phyloP scores from a whole-genome alignment of 2,797 vertebrate species.

The Telmatherina bonti region DNA sequence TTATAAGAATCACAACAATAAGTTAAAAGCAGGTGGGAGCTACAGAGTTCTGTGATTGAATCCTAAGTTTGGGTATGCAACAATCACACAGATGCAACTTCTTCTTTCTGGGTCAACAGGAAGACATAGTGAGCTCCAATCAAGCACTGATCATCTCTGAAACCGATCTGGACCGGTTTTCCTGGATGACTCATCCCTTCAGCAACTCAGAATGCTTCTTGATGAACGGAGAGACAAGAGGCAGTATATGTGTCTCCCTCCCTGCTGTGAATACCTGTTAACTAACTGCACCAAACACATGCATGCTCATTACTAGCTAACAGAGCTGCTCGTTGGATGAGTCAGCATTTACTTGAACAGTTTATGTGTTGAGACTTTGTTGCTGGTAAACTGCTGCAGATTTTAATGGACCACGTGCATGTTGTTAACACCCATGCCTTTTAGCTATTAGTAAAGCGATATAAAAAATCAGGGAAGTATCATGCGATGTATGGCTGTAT shows the following conservation, averaged over 20 bases:
- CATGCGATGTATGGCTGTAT: constrained; percentile 13
- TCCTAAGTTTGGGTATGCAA: too few relatives aligned
- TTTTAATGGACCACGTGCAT: neutral
- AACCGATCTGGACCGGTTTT: neutral
- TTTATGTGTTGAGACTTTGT: constrained; percentile 34
- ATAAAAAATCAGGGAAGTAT: constrained; percentile 62
- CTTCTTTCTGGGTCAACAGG: constrained; percentile 14
- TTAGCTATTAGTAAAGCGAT: constrained; percentile 28
- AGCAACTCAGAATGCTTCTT: neutral
- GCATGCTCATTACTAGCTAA: constrained; percentile 32
- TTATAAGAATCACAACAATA: neutral
- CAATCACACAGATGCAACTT: neutral
- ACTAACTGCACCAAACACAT: constrained; percentile 20
- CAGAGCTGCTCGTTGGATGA: constrained; percentile 38
- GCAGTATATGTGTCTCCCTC: constrained; percentile 16
- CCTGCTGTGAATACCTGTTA: constrained; percentile 36
- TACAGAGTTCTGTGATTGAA: too few relatives aligned
- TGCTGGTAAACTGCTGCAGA: constrained; percentile 7
- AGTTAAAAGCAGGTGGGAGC: too few relatives aligned
- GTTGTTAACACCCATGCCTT: constrained; percentile 40
- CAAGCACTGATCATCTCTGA: constrained; percentile 1
- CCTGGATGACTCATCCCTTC: constrained; percentile 24
- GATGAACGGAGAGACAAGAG: neutral
- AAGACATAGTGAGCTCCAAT: neutral
- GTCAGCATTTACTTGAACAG: constrained; percentile 54